Conservation (phyloP, 2,113 vertebrate species). For the Indicator indicator region DNA sequence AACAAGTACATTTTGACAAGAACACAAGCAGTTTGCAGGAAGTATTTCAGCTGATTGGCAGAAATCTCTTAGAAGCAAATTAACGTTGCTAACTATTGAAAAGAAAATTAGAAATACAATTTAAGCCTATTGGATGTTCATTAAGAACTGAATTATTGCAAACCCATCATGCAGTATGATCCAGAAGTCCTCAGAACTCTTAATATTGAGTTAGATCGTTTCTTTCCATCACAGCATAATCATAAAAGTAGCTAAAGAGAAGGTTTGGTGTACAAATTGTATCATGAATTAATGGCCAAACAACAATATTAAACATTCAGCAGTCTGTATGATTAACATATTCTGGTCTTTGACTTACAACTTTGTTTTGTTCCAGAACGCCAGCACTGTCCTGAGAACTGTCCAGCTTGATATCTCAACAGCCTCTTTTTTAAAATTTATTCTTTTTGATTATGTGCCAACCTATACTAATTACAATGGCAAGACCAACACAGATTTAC, state of each 20-base stretch:
- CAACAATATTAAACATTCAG: background rate
- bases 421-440: background rate
- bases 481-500: background rate
- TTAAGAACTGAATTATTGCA: slow-evolving; percentile 71
- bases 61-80: slow-evolving; percentile 62
- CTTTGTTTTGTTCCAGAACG: background rate
- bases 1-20: slow-evolving; percentile 16
- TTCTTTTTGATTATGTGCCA: background rate
- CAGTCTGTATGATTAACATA: background rate
- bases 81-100: slow-evolving; percentile 70
- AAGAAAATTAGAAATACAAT: slow-evolving; percentile 68
- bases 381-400: background rate
- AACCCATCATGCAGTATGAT: background rate
- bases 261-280: background rate
- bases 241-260: background rate
- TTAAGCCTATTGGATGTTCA: slow-evolving; percentile 65
- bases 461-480: background rate
- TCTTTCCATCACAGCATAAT: slow-evolving; percentile 27
- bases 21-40: slow-evolving; percentile 44
- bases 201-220: slow-evolving; percentile 3
- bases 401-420: background rate
- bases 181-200: background rate
- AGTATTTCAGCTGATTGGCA: slow-evolving; percentile 56
- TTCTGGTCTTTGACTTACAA: background rate
- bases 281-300: background rate